Base-by-base conservation (phyloP, 2,888 invertebrate genomes). In the Mythimna albipuncta region DNA sequence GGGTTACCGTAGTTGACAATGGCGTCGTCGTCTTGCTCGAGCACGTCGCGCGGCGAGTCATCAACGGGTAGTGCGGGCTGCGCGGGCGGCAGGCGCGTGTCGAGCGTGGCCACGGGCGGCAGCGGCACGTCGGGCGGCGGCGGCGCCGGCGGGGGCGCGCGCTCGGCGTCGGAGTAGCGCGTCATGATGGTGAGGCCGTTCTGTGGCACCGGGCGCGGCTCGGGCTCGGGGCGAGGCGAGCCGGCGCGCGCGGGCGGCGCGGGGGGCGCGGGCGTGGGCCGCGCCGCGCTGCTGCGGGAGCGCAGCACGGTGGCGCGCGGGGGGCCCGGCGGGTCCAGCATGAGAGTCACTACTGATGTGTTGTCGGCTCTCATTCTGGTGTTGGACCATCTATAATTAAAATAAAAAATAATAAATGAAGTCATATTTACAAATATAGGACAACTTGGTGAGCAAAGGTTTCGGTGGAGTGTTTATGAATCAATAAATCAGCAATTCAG, bases 311-410 rank as follows among this genome's bases (percentile, higher is more conserved):
- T 97, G 67, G 97, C 97, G 64, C 97, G 96, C 19, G 98, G 98
- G 10, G 98, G 98, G 0, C 98, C 98, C 0, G 98, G 98, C 61
- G 99, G 99, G 94, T 99, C 99, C 78, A 99, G 96, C 97, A 99
- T 98, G 32, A 99, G 96, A 0, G 98, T 96, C 32, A 99, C 98
- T 62, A 99, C 99, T 19, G 99, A 99, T 0, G 99, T 99, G 93
- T 99, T 99, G 93, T 99, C 99, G 0, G 99, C 99, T 55, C 99
- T 97, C 97, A 99, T 97, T 89, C 98, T 97, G 9, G 98, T 98
- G 64, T 97, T 97, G 32, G 97, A 97, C 99, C 99, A 99, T 71
- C 97, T 97, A 86, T 0, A 85, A 16, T 6, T n/a, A n/a, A 52
- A 52, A 50, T 19, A 50, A 57, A 62, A 38, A 41, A 61, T 13